Percentiles rank a stretch among this genome's conserved stretches.
These are phyloP conservation scores for Stegophylla sp. DNA, from an alignment of 2,888 invertebrate species.

Conservation along the genomic window DNA sequence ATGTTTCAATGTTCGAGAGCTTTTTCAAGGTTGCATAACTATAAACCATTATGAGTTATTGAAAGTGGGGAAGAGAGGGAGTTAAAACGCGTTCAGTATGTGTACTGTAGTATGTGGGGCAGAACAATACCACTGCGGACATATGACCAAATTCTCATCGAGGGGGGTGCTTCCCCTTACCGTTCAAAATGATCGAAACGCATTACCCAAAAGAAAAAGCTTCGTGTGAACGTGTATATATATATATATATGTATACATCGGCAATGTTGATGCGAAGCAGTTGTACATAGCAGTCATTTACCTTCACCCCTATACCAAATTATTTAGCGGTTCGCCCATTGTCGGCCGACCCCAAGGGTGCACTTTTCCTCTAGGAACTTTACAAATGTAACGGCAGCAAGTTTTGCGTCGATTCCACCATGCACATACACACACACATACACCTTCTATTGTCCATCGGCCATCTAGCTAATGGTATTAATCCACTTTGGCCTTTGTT, in stretches of 20 bases:
- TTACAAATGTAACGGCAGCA: constrained; percentile 51
- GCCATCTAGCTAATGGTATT: constrained; percentile 52
- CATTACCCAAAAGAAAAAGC: constrained; percentile 54
- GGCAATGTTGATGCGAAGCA: constrained; percentile 52
- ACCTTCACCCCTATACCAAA: constrained; percentile 54
- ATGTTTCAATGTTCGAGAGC: neutral
- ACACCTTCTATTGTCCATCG: constrained; percentile 41
- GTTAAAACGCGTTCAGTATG: constrained; percentile 38
- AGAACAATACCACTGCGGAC: constrained; percentile 54
- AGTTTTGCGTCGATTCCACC: constrained; percentile 46
- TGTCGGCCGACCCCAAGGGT: constrained; percentile 56
- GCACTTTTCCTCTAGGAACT: constrained; percentile 57
- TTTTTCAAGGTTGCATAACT: constrained; percentile 14
- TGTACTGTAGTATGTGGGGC: neutral
- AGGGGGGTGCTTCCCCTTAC: constrained; percentile 47
- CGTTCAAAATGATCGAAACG: constrained; percentile 53
- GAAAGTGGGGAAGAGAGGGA: neutral
- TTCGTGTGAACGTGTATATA: neutral
- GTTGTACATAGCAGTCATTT: constrained; percentile 56
- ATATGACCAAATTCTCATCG: constrained; percentile 58
- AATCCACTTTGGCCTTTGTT: constrained; percentile 51
- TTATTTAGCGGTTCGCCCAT: constrained; percentile 57
- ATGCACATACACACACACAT: too few relatives aligned
- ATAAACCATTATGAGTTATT: constrained; percentile 14
- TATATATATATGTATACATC: constrained; percentile 29